Conservation (phyloP, 1,140 invertebrate species). For the Aricia agestis region DNA sequence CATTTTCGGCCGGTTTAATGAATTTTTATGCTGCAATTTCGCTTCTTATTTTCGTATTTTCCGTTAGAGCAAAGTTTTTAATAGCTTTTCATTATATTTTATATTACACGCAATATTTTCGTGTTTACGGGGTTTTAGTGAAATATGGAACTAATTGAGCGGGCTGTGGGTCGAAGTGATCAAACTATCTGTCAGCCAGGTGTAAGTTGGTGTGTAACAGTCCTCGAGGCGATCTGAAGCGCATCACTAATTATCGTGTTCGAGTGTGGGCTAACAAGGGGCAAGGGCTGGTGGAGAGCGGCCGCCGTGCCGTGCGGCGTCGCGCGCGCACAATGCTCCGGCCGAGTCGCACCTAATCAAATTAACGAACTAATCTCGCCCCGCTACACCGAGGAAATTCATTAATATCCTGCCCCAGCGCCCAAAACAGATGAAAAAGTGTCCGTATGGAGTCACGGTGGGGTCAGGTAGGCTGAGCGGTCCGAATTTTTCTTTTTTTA, state of each 20-base stretch:
- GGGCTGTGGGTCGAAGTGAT: too few species aligned
- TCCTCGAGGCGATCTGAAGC: slow-evolving; percentile 33
- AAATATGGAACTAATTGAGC: not conserved
- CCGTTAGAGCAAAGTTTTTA: slow-evolving; percentile 18
- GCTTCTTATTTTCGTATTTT: slow-evolving; percentile 23
- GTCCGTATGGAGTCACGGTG: slow-evolving; percentile 29
- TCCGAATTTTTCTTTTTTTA: slow-evolving; percentile 33
- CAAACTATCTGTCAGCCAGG: not conserved
- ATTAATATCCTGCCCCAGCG: slow-evolving; percentile 66
- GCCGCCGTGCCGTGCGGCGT: not conserved
- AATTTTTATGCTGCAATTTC: slow-evolving; percentile 24
- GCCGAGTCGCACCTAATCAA: slow-evolving; percentile 47
- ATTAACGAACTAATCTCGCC: slow-evolving; percentile 65
- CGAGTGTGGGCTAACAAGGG: slow-evolving; percentile 33
- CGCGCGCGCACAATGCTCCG: slow-evolving; percentile 40
- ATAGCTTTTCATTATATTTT: slow-evolving; percentile 16
- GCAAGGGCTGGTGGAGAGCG: slow-evolving; percentile 31
- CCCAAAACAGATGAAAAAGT: slow-evolving; percentile 52
- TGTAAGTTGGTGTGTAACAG: not conserved
- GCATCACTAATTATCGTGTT: slow-evolving; percentile 37
- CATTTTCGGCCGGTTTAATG: slow-evolving; percentile 24
- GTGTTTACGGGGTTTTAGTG: not conserved
- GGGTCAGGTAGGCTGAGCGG: slow-evolving; percentile 26
- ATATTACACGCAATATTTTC: not conserved
- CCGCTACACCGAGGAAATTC: slow-evolving; percentile 62